Evolutionary conservation across 2,113 vertebrate species (phyloP).

Genomic region (Asarcornis scutulata): DNA sequence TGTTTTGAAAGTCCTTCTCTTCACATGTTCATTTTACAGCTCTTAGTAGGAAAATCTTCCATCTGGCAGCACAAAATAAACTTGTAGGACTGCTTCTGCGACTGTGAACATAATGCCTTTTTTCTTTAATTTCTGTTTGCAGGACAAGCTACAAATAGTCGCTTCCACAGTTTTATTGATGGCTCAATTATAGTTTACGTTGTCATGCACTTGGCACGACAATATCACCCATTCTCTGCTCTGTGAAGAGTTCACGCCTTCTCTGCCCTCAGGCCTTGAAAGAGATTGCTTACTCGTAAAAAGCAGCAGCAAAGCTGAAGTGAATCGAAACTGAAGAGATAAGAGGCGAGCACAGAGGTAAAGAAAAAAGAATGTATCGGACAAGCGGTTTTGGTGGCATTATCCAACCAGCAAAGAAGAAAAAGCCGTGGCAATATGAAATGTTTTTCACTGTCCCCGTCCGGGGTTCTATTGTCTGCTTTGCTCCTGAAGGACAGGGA

Average conservation of each 20-base stretch:
- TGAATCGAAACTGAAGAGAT: background rate
- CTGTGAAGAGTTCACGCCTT: background rate
- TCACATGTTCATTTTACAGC: background rate
- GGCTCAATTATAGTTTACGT: conserved; percentile 6
- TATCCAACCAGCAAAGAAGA: background rate
- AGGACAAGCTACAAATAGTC: conserved; percentile 10
- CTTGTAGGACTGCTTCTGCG: background rate
- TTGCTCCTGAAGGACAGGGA: background rate
- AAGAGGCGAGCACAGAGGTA: background rate
- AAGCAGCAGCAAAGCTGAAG: background rate
- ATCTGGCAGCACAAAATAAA: background rate
- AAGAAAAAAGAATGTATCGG: background rate
- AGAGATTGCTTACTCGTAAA: background rate
- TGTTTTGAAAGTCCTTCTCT: background rate
- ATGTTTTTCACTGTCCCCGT: background rate
- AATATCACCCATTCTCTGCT: conserved; percentile 17
- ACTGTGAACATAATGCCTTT: background rate
- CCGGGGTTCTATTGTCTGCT: background rate
- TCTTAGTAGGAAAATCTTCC: background rate
- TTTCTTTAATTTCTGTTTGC: background rate
- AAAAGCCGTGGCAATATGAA: background rate
- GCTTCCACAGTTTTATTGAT: conserved; percentile 24
- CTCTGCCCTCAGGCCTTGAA: background rate
- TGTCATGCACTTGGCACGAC: conserved; percentile 18
- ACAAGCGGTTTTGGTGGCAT: background rate